Evolutionary conservation across 2,888 invertebrate species (phyloP), one percentile per base, ranked within the genome.

Genomic region (Monoplex corrugatus): DNA sequence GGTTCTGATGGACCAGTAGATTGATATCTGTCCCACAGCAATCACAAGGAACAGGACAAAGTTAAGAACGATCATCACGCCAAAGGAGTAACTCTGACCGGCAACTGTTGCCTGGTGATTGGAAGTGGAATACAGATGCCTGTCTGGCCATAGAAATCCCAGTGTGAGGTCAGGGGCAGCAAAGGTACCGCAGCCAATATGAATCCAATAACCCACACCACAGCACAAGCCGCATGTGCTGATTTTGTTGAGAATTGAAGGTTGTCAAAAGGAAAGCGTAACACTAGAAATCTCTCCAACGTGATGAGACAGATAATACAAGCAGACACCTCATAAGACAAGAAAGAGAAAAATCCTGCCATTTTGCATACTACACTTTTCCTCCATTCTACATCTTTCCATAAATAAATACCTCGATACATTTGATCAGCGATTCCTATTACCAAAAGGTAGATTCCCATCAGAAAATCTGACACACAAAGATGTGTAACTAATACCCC

Each of bases 51-150:
- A 68, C 23, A 68, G 68, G n/a, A 68, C 68, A n/a, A 68, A 68
- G 68, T 68, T 68, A 32, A 68, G 68, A n/a, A 68, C 68, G 68
- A 68, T 68, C 68, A 68, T 68, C 68, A 68, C 68, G 23, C n/a
- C 68, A n/a, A 68, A 68, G 68, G 68, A 68, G 68, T 68, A 68
- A 28, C 6, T 28, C 2, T 68, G 68, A n/a, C 68, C 68, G n/a
- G 68, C 68, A 68, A 68, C 68, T 68, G n/a, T 32, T 68, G 68
- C 68, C 68, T 23, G 68, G 68, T 68, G 68, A 68, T 68, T 2
- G 68, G 68, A 28, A 68, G n/a, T n/a, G 68, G 68, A 68, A 68
- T 68, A 8, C 68, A 68, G 68, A 68, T 68, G 68, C 68, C 68
- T 6, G 68, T 68, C 68, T 68, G 68, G 16, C 68, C 68, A 8